Evolutionary conservation across 2,113 vertebrate genomes (phyloP).

Genomic region (Ancistrus triradiatus): DNA sequence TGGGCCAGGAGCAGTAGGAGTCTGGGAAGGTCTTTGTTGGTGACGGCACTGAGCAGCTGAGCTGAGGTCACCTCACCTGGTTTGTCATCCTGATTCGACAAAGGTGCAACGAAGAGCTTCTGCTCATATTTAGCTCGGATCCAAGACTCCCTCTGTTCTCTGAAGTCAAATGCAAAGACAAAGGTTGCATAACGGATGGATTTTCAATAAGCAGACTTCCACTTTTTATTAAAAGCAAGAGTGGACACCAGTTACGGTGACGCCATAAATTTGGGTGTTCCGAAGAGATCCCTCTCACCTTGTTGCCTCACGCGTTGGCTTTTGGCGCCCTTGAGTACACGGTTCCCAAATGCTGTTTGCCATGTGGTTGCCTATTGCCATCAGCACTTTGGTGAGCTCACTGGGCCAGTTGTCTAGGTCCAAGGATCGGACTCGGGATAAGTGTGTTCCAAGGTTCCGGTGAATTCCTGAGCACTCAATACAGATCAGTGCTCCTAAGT

Average conservation of each 20-base stretch:
- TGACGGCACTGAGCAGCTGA: slow-evolving; percentile 76
- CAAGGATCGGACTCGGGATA: slow-evolving; percentile 91
- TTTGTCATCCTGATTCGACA: slow-evolving; percentile 56
- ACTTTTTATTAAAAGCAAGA: no score
- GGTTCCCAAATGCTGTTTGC: slow-evolving; percentile 94
- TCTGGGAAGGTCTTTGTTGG: slow-evolving; percentile 74
- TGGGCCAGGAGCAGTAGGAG: slow-evolving; percentile 89
- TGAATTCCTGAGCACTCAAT: slow-evolving; percentile 97
- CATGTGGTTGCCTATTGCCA: slow-evolving; percentile 86
- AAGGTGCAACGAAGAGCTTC: slow-evolving; percentile 79
- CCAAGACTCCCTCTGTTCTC: slow-evolving; percentile 91
- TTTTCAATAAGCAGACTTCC: no score
- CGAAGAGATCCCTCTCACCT: slow-evolving; percentile 64
- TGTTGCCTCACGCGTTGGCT: slow-evolving; percentile 79
- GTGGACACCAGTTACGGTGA: no score
- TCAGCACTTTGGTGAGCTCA: slow-evolving; percentile 88
- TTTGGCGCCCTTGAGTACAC: slow-evolving; percentile 78
- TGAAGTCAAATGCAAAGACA: slow-evolving; percentile 44
- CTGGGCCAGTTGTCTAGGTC: slow-evolving; percentile 93
- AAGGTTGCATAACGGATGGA: no score
- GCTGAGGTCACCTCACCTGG: slow-evolving; percentile 58
- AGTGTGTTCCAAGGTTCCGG: slow-evolving; percentile 89
- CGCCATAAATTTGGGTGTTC: neutral
- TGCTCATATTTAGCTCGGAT: slow-evolving; percentile 94
- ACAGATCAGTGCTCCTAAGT: slow-evolving; percentile 92